phyloP scores from a whole-genome alignment of 2,888 invertebrate species.

The Branchellion lobata region DNA sequence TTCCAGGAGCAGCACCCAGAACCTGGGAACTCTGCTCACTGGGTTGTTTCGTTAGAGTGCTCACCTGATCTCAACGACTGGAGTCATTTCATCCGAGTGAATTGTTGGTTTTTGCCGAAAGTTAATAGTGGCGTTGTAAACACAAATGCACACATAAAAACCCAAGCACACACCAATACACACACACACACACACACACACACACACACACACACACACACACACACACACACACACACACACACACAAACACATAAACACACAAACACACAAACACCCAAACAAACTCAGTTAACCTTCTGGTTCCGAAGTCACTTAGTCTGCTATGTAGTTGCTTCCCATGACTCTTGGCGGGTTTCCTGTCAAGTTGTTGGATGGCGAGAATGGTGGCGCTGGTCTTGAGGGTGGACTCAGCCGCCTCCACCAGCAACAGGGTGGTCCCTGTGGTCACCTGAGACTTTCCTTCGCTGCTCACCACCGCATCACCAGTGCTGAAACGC shows the following conservation, averaged over 20 bases:
- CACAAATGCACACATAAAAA: no score
- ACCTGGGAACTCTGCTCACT: no score
- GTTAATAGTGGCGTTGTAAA: no score
- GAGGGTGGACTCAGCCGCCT: conserved; percentile 12
- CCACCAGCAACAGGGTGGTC: neutral
- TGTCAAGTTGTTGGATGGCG: neutral
- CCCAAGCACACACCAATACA: no score
- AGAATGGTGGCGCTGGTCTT: conserved; percentile 1
- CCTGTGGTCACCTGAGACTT: conserved; percentile 10
- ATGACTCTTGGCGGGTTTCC: neutral
- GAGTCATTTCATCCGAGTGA: no score
- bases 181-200: no score
- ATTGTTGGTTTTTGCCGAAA: no score
- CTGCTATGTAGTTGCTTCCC: neutral
- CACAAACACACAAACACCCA: neutral
- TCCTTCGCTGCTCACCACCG: neutral
- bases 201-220: no score
- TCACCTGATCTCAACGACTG: no score
- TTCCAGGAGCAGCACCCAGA: no score
- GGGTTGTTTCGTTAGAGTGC: no score
- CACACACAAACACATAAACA: neutral
- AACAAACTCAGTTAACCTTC: neutral
- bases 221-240: no score
- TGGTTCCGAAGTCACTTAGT: conserved; percentile 11
- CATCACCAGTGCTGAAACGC: neutral